Conservation (phyloP, 2,888 invertebrate genomes). For the Conomelus anceps region DNA sequence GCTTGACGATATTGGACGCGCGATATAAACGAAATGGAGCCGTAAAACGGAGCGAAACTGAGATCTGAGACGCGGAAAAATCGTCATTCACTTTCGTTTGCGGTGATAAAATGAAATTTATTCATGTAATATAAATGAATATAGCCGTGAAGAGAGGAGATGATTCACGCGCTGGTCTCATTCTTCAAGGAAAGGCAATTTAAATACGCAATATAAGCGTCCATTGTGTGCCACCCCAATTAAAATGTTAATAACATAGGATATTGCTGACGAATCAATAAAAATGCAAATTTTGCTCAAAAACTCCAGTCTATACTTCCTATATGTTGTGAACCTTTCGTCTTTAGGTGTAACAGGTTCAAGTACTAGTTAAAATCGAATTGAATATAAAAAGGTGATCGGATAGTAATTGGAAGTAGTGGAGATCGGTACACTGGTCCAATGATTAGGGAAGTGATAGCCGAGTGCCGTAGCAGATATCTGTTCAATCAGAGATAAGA, state of each 20-base stretch:
- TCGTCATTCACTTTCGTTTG: neutral
- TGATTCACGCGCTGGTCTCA: neutral
- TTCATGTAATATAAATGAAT: neutral
- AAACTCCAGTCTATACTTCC: neutral
- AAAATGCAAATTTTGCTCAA: neutral
- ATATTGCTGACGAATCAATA: neutral
- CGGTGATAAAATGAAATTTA: neutral
- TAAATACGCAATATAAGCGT: neutral
- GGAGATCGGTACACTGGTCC: too few species aligned
- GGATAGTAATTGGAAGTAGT: too few species aligned
- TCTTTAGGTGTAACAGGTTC: too few species aligned
- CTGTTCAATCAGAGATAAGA: too few species aligned
- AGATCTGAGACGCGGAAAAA: neutral
- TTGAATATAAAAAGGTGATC: too few species aligned
- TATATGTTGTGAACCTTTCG: too few species aligned
- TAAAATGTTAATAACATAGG: neutral
- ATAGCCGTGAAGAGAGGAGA: too few species aligned
- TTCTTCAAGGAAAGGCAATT: neutral
- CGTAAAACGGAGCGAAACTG: neutral
- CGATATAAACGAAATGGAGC: neutral
- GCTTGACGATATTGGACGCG: neutral
- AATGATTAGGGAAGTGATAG: too few species aligned
- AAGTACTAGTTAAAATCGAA: too few species aligned
- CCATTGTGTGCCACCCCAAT: neutral
- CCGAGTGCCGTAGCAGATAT: too few species aligned